phyloP scores from a whole-genome alignment of 2,888 invertebrate genomes.

The Conops quadrifasciatus region DNA sequence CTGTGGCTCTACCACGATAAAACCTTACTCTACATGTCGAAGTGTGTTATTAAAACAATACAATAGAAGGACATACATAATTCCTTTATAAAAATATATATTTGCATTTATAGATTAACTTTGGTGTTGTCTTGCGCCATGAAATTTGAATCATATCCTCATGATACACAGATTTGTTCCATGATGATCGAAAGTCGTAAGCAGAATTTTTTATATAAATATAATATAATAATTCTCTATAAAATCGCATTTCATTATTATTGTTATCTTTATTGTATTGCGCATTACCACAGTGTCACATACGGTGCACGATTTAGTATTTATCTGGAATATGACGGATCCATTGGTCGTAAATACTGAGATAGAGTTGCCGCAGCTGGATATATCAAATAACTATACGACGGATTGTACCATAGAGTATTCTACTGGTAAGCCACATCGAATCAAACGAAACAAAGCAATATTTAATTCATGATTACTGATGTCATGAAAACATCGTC shows the following conservation, averaged over 20 bases:
- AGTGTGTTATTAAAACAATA: constrained; percentile 69
- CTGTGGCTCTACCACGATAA: constrained; percentile 92
- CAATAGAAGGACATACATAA: background rate
- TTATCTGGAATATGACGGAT: constrained; percentile 91
- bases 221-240: background rate
- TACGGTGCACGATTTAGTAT: constrained; percentile 92
- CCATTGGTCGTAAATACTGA: constrained; percentile 89
- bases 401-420: constrained; percentile 93
- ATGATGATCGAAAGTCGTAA: constrained; percentile 95
- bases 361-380: constrained; percentile 89
- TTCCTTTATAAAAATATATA: background rate
- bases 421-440: constrained; percentile 70
- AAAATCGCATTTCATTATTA: background rate
- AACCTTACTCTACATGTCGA: constrained; percentile 90
- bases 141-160: constrained; percentile 93
- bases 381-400: constrained; percentile 84
- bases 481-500: too few species aligned
- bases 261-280: background rate
- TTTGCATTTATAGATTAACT: constrained; percentile 72
- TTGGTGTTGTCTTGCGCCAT: constrained; percentile 91
- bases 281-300: constrained; percentile 93
- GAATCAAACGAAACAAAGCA: background rate
- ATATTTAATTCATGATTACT: too few species aligned
- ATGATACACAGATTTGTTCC: constrained; percentile 91
- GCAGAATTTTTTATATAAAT: constrained; percentile 61